phyloP scores from a whole-genome alignment of 2,113 vertebrate genomes.

The Myrmecobius fasciatus region DNA sequence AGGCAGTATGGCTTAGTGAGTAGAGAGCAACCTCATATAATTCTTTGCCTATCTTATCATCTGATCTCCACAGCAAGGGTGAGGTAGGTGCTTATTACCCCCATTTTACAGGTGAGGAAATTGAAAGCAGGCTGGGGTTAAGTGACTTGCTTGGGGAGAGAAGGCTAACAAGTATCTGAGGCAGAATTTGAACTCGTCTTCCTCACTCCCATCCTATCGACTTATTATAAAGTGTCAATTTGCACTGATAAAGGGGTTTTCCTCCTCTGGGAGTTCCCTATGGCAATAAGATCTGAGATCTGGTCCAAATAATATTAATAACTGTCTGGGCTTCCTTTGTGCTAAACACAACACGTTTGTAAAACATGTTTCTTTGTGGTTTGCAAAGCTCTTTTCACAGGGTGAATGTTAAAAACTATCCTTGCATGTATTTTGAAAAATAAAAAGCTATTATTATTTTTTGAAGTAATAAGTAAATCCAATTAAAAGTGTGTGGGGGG shows the following conservation, averaged over 20 bases:
- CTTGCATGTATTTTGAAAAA: no score
- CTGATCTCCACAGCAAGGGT: not conserved
- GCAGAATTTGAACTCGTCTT: not conserved
- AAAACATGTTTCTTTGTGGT: not conserved
- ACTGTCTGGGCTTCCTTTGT: not conserved
- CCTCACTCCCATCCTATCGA: not conserved
- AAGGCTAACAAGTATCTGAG: not conserved
- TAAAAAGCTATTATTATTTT: no score
- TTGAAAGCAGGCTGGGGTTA: not conserved
- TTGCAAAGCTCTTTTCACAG: not conserved
- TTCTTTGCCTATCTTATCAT: not conserved
- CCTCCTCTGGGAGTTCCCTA: not conserved
- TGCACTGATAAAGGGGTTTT: not conserved
- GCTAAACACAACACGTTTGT: not conserved
- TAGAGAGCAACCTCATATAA: not conserved
- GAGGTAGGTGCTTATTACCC: not conserved
- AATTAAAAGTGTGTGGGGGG: no score
- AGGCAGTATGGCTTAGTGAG: not conserved
- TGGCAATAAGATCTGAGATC: not conserved
- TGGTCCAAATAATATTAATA: not conserved
- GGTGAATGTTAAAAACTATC: no score
- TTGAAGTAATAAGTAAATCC: no score
- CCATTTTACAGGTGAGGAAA: not conserved
- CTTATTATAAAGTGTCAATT: not conserved
- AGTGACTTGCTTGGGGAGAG: not conserved